A percentile compares a stretch with the other conserved stretches of the same genome.
Conservation (phyloP, 2,797 vertebrate species). For the Gastrophryne carolinensis region DNA sequence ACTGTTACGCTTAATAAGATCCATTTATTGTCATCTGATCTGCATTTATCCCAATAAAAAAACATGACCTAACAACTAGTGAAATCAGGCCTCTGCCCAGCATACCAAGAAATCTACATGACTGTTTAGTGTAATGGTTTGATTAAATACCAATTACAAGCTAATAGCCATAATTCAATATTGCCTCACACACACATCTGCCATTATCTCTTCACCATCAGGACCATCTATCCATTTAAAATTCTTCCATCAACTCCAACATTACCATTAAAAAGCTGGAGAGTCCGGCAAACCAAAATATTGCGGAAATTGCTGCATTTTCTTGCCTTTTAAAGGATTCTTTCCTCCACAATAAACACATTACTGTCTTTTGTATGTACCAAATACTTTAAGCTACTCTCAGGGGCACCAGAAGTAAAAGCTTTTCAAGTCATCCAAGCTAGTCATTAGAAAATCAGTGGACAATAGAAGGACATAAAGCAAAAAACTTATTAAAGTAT, state of each 20-base stretch:
- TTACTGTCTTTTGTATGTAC: conserved; percentile 2
- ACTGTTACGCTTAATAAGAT: not conserved
- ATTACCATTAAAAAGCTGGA: conserved; percentile 6
- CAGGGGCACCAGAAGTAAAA: not conserved
- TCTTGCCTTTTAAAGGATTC: not conserved
- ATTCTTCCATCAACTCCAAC: not conserved
- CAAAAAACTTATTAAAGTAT: not conserved
- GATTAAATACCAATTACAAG: conserved; percentile 16
- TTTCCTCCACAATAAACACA: conserved; percentile 5
- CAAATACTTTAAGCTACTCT: not conserved
- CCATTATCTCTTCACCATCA: not conserved
- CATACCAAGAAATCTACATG: not conserved
- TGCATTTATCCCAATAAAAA: not conserved
- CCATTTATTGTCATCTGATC: not conserved
- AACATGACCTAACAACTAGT: not conserved
- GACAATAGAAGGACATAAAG: not conserved
- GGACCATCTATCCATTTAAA: not conserved
- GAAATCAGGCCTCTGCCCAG: not conserved
- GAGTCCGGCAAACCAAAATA: not conserved
- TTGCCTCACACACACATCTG: not conserved
- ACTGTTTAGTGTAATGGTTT: conserved; percentile 2
- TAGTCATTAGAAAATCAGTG: not conserved
- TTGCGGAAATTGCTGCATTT: not conserved
- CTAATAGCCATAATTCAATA: conserved; percentile 8
- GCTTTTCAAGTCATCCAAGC: conserved; percentile 1